Conservation (phyloP, 2,888 invertebrate genomes). For the Oxytorus armatus region DNA sequence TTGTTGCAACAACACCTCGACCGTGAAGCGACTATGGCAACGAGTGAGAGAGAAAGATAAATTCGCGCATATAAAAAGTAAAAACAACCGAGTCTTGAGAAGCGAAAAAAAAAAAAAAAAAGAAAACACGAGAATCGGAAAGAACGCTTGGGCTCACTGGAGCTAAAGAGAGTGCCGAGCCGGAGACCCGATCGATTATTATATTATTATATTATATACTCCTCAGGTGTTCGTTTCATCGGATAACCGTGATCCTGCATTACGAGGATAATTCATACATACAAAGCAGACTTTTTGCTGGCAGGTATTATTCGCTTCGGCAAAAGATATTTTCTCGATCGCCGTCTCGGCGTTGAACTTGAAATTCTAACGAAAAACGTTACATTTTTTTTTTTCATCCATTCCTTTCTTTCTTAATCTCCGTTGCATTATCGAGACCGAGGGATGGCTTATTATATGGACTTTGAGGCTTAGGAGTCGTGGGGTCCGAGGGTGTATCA, state of each 20-base stretch:
- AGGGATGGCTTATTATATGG: background rate
- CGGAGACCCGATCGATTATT: conserved; percentile 64
- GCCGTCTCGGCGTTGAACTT: conserved; percentile 13
- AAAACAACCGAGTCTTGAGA: conserved; percentile 43
- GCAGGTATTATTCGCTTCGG: conserved; percentile 11
- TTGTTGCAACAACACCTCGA: conserved; percentile 84
- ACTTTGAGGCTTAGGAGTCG: conserved; percentile 24
- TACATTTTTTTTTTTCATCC: background rate
- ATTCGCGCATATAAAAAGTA: conserved; percentile 15
- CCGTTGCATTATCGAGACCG: conserved; percentile 4
- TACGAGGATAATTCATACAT: conserved; percentile 65
- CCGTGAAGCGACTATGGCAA: conserved; percentile 67
- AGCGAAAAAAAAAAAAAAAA: conserved; percentile 42
- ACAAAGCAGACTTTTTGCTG: conserved; percentile 22
- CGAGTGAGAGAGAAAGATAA: conserved; percentile 28
- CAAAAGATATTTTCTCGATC: background rate
- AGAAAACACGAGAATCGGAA: conserved; percentile 28
- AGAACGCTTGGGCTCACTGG: conserved; percentile 37
- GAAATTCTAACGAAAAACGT: conserved; percentile 40
- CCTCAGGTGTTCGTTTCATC: conserved; percentile 68
- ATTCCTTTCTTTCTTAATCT: background rate
- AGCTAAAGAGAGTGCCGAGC: conserved; percentile 35
- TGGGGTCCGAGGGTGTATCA: conserved; percentile 15
- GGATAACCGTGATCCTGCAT: conserved; percentile 65
- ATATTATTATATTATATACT: conserved; percentile 62